Percentiles rank a stretch among this genome's conserved stretches.
Conservation (phyloP, 2,888 invertebrate genomes). For the Agelastica alni region DNA sequence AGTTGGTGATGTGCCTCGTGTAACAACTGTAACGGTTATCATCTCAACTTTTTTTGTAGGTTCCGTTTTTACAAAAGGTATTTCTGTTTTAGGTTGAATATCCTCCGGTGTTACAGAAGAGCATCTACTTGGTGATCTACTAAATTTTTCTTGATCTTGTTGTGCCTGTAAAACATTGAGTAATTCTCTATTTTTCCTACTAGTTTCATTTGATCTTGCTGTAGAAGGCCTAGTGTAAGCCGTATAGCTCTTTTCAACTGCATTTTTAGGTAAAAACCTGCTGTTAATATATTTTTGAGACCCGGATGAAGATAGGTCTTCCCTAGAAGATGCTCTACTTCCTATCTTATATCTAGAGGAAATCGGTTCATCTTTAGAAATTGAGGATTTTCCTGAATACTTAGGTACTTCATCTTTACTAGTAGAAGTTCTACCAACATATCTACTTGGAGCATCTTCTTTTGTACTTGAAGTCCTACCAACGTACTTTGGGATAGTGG, state of each 20-base stretch:
- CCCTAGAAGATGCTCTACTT: slow-evolving; percentile 46
- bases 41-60: slow-evolving; percentile 46
- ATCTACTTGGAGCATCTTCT: slow-evolving; percentile 34
- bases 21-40: slow-evolving; percentile 66
- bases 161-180: slow-evolving; percentile 51
- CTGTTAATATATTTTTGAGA: slow-evolving; percentile 55
- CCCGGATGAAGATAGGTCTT: slow-evolving; percentile 48
- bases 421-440: slow-evolving; percentile 35
- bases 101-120: slow-evolving; percentile 49
- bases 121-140: slow-evolving; percentile 50
- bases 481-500: slow-evolving; percentile 45
- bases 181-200: slow-evolving; percentile 54
- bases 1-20: slow-evolving; percentile 79
- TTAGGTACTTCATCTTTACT: slow-evolving; percentile 39
- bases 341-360: slow-evolving; percentile 34
- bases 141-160: slow-evolving; percentile 47
- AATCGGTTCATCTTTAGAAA: slow-evolving; percentile 37
- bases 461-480: slow-evolving; percentile 41
- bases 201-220: slow-evolving; percentile 49
- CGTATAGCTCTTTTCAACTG: slow-evolving; percentile 55
- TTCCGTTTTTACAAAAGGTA: slow-evolving; percentile 15
- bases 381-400: slow-evolving; percentile 37
- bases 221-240: slow-evolving; percentile 52
- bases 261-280: slow-evolving; percentile 55
- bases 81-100: slow-evolving; percentile 9